phyloP scores from a whole-genome alignment of 2,113 vertebrate species.

The Mirounga angustirostris region DNA sequence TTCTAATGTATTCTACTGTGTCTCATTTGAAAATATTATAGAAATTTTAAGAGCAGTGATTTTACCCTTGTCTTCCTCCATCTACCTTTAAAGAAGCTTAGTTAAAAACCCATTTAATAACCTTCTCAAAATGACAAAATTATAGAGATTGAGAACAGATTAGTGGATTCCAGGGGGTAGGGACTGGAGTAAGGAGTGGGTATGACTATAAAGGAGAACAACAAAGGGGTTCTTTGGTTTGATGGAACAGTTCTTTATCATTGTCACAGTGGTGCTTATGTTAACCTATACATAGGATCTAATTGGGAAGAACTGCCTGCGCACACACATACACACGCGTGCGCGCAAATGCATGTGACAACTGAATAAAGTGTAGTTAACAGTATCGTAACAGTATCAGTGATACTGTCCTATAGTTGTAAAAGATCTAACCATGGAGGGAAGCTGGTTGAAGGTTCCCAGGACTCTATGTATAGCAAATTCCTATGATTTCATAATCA shows the following conservation, averaged over 20 bases:
- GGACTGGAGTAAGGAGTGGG: background rate
- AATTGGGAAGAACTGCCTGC: background rate
- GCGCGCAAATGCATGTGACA: background rate
- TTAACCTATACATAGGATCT: background rate
- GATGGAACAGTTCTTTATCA: background rate
- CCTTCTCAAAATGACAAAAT: background rate
- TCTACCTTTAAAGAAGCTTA: background rate
- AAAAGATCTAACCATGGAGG: background rate
- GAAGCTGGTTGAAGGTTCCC: background rate
- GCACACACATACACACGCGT: too few relatives aligned
- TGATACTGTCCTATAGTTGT: background rate
- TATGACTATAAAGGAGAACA: background rate
- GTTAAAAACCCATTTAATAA: background rate
- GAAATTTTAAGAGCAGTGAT: background rate
- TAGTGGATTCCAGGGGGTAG: background rate
- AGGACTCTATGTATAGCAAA: background rate
- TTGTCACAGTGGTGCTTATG: background rate
- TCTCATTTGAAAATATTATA: constrained; percentile 16
- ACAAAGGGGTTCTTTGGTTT: background rate
- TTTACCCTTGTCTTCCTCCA: background rate
- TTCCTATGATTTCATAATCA: background rate
- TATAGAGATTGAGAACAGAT: background rate
- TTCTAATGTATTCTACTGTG: background rate
- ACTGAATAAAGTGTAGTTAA: background rate
- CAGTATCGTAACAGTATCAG: background rate